A percentile compares a stretch with the other conserved stretches of the same genome.
Evolutionary conservation across 92 coral and sea anemone genomes (phyloP).

Genomic region (Epizoanthus rinbou): DNA sequence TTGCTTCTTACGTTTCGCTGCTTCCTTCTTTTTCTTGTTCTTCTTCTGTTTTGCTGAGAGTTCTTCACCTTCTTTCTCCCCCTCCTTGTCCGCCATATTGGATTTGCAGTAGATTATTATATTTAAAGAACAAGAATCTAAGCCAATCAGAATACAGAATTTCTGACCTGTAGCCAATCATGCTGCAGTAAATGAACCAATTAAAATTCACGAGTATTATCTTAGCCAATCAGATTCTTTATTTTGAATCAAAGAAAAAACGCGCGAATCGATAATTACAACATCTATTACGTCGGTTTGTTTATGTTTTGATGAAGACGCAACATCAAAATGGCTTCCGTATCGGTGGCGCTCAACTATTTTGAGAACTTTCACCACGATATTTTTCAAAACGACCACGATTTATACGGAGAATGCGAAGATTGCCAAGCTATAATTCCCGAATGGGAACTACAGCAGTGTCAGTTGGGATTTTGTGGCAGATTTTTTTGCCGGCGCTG

Average conservation of each 20-base stretch:
- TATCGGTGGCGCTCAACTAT: constrained; percentile 37
- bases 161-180: constrained; percentile 49
- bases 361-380: constrained; percentile 21
- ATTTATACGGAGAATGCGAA: constrained; percentile 83
- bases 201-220: constrained; percentile 13
- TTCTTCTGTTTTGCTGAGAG: constrained; percentile 77
- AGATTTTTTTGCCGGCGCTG: constrained; percentile 74
- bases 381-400: constrained; percentile 27
- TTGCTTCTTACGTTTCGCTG: constrained; percentile 79
- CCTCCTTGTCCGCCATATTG: constrained; percentile 85
- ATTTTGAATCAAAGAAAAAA: constrained; percentile 33
- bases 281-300: constrained; percentile 57
- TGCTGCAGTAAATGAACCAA: constrained; percentile 36
- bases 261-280: constrained; percentile 46
- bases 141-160: constrained; percentile 66
- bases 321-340: constrained; percentile 54
- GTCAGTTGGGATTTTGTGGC: constrained; percentile 90
- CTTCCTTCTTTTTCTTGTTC: constrained; percentile 77
- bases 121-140: not conserved
- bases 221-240: constrained; percentile 49
- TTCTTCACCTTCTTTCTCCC: constrained; percentile 49
- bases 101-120: not conserved
- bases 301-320: constrained; percentile 47
- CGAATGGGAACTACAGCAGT: constrained; percentile 75
- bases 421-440: constrained; percentile 77